Evolutionary conservation across 2,888 invertebrate genomes (phyloP), one percentile per base, ranked within the genome.

Genomic region (Carcina quercana): DNA sequence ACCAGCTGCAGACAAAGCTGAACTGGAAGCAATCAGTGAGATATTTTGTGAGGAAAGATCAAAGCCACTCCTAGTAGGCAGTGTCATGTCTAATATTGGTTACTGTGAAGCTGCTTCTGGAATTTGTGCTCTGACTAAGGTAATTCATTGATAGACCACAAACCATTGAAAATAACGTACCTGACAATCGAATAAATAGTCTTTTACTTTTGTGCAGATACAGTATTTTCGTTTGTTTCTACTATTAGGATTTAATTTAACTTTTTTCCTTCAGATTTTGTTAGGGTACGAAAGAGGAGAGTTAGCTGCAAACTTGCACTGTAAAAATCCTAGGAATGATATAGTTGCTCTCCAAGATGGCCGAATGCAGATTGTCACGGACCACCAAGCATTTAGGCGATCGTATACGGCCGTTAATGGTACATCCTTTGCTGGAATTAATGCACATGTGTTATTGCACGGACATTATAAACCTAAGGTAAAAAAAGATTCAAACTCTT

Each of bases 1-100:
- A 6, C 86, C 62, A 8, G 56, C 75, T 33, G 86, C 89, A 10
- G 90, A 91, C 57, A 86, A 86, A 5, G 86, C 87, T 50, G 90
- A 91, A 63, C 64, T 88, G 1, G 79, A 85, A 46, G 86, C 87
- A 1, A 86, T 90, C 28, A 73, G 79, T 12, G 80, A 87, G 32
- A 66, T 87, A 7, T 87, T 88, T 10, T 50, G 82, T 76, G 32
- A 63, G 67, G 25, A 76, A 26, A 65, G 88, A 33, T 15, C 5
- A 3, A 10, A 20, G n/a, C 75, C 86, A 3, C 65, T 91, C 1
- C 74, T 85, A 43, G 79, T 91, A 38, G 75, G 75, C 11, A 48
- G 65, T 31, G 65, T 75, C 2, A 74, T 69, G 35, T 72, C 73
- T 2, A 73, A 73, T 34, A 71, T 73, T 65, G 75, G 75, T 0